Evolutionary conservation across 2,888 invertebrate genomes (phyloP), one percentile per base, ranked within the genome.

Genomic region (Ophioninae sp.): DNA sequence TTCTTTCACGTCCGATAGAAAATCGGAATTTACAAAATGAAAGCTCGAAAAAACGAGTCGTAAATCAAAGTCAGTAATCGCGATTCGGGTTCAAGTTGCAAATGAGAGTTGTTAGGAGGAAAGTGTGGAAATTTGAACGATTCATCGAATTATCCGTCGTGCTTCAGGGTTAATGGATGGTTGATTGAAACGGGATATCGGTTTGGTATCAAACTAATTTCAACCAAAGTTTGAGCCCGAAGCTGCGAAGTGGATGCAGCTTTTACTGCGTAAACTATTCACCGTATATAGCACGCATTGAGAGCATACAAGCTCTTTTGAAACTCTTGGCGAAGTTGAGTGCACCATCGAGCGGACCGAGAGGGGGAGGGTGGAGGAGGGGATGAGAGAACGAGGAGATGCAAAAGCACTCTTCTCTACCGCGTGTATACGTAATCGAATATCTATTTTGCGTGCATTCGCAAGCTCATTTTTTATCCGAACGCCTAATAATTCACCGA

Each of bases 281-380:
- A 13, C 2, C 17, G 5, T 17, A 56, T 39, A 39, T 20, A 65
- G 2, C 7, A 56, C 50, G n/a, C 1, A 30, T 30, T n/a, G 30
- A 44, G 23, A 44, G 65, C 21, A 41, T 17, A 70, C 59, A 79
- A 79, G 72, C 75, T 70, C 20, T 21, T 70, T 20, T 59, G 56
- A 83, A 67, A 67, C 56, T 65, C 23, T 57, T 41, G 41, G 56
- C 70, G 39, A 76, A 72, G 79, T 62, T 79, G 44, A 61, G 50
- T 10, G 41, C 70, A 82, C 56, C 65, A 77, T 77, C 75, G 59
- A 37, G 57, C 20, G 56, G 30, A 56, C 7, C 1, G 50, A 21
- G 10, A 21, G 67, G 2, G 13, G 20, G 59, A 59, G 59, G 20
- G 21, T 20, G 59, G 20, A 7, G 20, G 59, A 21, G 59, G 6